A percentile compares a stretch with the other conserved stretches of the same genome.
These are phyloP conservation scores for Procavia capensis DNA, from an alignment of 2,113 vertebrate species.

Conservation along the genomic window DNA sequence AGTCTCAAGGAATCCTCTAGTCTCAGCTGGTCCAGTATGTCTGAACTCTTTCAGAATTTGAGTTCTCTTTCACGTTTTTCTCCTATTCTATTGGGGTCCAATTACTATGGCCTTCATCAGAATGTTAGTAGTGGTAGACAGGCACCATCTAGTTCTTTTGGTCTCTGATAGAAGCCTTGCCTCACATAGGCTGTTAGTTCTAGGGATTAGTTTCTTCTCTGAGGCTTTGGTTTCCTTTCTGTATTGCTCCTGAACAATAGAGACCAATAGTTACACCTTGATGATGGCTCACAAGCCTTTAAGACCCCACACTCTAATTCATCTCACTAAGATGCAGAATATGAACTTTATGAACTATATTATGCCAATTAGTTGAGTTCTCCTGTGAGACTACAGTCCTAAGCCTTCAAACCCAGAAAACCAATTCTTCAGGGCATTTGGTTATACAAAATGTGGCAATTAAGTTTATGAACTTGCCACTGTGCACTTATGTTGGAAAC, in stretches of 20 bases:
- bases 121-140: too few relatives aligned
- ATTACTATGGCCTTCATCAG: too few relatives aligned
- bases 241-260: neutral
- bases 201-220: neutral
- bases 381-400: neutral
- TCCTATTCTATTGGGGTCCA: neutral
- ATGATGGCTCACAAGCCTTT: neutral
- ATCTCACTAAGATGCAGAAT: neutral
- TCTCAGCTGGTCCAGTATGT: neutral
- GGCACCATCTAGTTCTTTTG: too few relatives aligned
- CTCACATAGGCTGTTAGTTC: neutral
- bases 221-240: neutral
- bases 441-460: too few relatives aligned
- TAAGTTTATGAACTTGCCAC: too few relatives aligned
- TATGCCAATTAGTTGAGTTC: neutral
- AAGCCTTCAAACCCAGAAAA: neutral
- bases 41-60: neutral
- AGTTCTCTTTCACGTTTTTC: neutral
- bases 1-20: neutral
- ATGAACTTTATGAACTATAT: neutral
- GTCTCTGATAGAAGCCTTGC: neutral
- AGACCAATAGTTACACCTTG: neutral
- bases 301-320: neutral
- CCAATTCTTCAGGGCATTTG: neutral
- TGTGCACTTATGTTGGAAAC: too few relatives aligned